Conservation (phyloP, 2,797 vertebrate genomes). For the Poliocrania exsul region DNA sequence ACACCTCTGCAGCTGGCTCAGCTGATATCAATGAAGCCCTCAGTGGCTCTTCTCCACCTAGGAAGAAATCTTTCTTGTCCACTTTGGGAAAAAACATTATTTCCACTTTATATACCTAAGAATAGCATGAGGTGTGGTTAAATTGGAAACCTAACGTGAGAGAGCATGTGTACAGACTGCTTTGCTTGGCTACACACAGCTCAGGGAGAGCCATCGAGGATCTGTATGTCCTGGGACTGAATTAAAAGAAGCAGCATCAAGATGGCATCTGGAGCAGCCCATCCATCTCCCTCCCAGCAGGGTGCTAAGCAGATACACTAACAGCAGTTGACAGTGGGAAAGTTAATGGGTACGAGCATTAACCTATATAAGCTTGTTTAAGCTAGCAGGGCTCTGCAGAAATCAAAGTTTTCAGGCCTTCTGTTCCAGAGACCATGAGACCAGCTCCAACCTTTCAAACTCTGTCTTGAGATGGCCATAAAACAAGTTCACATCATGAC, state of each 20-base stretch:
- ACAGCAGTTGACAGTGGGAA: constrained; percentile 23
- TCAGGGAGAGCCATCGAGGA: not conserved
- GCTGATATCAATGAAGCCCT: not conserved
- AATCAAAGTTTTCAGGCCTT: not conserved
- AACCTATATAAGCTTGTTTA: constrained; percentile 10
- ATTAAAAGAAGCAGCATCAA: constrained; percentile 1
- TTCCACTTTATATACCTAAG: not conserved
- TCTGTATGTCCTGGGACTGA: not conserved
- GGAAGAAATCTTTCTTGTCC: not conserved
- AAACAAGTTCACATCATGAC: not conserved
- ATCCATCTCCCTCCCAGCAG: constrained; percentile 30
- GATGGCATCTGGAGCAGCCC: constrained; percentile 15
- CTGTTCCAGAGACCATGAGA: not conserved
- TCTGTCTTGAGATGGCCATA: not conserved
- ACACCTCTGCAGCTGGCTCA: not conserved
- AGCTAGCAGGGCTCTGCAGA: not conserved
- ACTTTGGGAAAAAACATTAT: not conserved
- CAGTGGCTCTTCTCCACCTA: not conserved
- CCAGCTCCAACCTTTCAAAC: not conserved
- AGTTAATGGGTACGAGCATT: constrained; percentile 9
- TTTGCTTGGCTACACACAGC: not conserved
- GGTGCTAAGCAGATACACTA: not conserved
- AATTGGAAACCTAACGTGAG: not conserved
- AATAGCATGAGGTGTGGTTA: not conserved
- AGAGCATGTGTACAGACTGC: not conserved